Evolutionary conservation across 2,888 invertebrate genomes (phyloP), one percentile per base, ranked within the genome.

Genomic region (Dynastes maya): DNA sequence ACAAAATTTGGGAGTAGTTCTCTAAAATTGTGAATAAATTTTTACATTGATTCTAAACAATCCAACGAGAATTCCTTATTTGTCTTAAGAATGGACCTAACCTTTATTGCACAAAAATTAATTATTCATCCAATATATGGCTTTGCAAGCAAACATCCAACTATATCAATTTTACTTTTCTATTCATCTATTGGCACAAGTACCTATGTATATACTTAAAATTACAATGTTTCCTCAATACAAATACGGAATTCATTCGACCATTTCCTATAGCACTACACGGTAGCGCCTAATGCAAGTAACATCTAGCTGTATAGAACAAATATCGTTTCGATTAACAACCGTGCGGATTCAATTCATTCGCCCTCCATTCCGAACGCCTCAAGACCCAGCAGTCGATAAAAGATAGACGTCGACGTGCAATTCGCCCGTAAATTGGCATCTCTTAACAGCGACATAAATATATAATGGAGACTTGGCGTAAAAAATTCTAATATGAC

Each of bases 401-500:
- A 49, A 68, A 68, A 11, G 49, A 68, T 22, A 68, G 27, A 51
- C 13, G 11, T 27, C 68, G 68, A 27, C 22, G 1, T 68, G 49
- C 51, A 68, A 68, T 68, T 68, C 27, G 29, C 49, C 68, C 22
- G 11, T 68, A 51, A 40, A 68, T 53, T 68, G 51, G 29, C 49
- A 51, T 51, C 22, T 51, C 49, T 37, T 68, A 68, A 68, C 68
- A 51, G 51, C 68, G 51, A 68, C 68, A 68, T 22, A 49, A 68
- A 68, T 68, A 51, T 22, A 29, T 51, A 68, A 68, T 51, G 29
- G 29, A 49, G 22, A n/a, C 8, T 9, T 6, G 45, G 49, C 45
- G 67, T 45, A 67, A 67, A 67, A 37, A 67, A 49, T 49, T 8
- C 67, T 49, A 67, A 67, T 49, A 67, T 49, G 67, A 67, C 22